phyloP scores from a whole-genome alignment of 2,888 invertebrate species.

The Neuroscelio doddi region DNA sequence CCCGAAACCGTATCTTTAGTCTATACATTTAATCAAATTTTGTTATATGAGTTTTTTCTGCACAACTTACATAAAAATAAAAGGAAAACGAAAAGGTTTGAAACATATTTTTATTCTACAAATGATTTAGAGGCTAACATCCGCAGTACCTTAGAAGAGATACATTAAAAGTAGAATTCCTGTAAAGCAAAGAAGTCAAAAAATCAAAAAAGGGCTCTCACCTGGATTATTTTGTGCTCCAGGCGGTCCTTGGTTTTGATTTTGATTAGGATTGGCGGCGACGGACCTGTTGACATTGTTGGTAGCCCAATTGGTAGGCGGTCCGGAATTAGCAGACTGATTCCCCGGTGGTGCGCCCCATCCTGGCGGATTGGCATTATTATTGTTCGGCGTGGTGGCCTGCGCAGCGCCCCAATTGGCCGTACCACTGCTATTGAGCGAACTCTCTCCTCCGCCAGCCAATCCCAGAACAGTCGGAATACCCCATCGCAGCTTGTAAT shows the following conservation, averaged over 20 bases:
- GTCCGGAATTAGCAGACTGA: constrained; percentile 60
- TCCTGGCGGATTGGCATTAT: constrained; percentile 74
- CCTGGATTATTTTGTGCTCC: constrained; percentile 62
- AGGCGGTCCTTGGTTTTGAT: constrained; percentile 64
- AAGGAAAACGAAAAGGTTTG: too few relatives aligned
- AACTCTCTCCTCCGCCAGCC: constrained; percentile 87
- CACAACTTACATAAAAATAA: too few relatives aligned
- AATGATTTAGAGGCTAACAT: too few relatives aligned
- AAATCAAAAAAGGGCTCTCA: constrained; percentile 42
- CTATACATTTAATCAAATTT: too few relatives aligned
- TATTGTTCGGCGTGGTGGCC: constrained; percentile 76
- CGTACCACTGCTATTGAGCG: constrained; percentile 80
- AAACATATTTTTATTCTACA: too few relatives aligned
- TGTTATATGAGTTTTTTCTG: too few relatives aligned
- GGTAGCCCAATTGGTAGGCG: constrained; percentile 64
- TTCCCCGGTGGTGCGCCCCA: constrained; percentile 73
- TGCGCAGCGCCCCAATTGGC: constrained; percentile 87
- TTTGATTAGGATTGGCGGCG: constrained; percentile 61
- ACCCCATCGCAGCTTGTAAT: constrained; percentile 74
- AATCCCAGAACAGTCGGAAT: constrained; percentile 78
- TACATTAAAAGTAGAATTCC: too few relatives aligned
- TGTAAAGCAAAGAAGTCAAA: neutral
- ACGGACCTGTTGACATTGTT: constrained; percentile 65
- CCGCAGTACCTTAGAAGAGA: too few relatives aligned
- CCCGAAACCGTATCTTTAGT: too few relatives aligned